Conservation (phyloP, 2,113 vertebrate genomes). For the Podiceps cristatus region DNA sequence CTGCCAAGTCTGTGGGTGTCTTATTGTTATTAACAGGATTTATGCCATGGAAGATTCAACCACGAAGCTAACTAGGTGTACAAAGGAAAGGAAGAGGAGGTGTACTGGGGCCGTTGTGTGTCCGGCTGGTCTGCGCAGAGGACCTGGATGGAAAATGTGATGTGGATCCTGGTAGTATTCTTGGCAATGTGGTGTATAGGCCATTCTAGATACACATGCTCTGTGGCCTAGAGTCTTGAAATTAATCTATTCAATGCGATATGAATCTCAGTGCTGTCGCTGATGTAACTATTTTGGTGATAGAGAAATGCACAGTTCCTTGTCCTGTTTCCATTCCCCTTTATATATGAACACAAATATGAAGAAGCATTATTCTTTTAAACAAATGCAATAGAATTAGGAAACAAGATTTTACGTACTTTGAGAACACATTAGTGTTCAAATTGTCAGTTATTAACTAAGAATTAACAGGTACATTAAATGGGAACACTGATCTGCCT, state of each 20-base stretch:
- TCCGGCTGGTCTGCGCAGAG: background rate
- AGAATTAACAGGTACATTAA: background rate
- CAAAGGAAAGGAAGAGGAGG: background rate
- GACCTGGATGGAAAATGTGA: background rate
- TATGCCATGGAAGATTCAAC: background rate
- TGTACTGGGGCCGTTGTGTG: background rate
- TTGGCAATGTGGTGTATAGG: background rate
- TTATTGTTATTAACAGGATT: background rate
- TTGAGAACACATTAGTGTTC: background rate
- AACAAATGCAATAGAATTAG: background rate
- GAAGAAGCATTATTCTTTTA: background rate
- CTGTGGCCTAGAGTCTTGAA: background rate
- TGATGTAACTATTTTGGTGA: background rate
- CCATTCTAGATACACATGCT: accelerated
- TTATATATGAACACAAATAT: background rate
- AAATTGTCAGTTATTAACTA: background rate
- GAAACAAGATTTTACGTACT: background rate
- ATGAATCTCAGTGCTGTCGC: background rate
- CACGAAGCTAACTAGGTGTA: background rate
- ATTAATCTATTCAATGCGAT: background rate
- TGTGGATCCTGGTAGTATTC: background rate
- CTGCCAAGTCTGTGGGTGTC: background rate
- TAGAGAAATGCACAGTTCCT: background rate
- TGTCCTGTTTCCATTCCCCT: background rate
- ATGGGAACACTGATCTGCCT: background rate